Percentiles rank a stretch among this genome's conserved stretches.
Conservation (phyloP, 2,888 invertebrate species). For the Phrixothrix hirtus region DNA sequence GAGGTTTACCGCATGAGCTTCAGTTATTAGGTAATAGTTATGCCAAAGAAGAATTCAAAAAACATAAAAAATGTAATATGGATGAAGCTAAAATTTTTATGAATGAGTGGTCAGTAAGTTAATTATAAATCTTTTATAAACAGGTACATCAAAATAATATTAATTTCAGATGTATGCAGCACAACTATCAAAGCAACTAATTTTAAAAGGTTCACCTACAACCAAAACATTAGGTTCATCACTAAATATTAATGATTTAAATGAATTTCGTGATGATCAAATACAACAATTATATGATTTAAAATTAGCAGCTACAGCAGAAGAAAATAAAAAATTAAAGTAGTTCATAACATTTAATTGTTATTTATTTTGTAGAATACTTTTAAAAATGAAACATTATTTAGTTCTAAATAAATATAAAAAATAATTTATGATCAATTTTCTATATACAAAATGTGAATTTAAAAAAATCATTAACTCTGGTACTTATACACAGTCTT, state of each 20-base stretch:
- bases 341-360: too few species aligned
- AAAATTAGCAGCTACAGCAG: conserved; percentile 66
- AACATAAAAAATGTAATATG: conserved; percentile 75
- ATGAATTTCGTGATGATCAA: conserved; percentile 80
- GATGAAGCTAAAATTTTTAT: conserved; percentile 77
- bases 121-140: neutral
- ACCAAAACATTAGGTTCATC: conserved; percentile 66
- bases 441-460: neutral
- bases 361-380: neutral
- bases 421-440: neutral
- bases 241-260: conserved; percentile 65
- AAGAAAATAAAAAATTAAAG: neutral
- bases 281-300: conserved; percentile 83
- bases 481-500: neutral
- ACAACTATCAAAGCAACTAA: conserved; percentile 72
- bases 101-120: conserved; percentile 84
- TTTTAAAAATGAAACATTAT: neutral
- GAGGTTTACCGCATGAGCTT: conserved; percentile 62
- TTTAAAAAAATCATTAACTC: neutral
- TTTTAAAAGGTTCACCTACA: conserved; percentile 57
- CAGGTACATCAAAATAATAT: neutral
- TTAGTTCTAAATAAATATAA: neutral
- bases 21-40: conserved; percentile 63
- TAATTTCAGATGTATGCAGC: conserved; percentile 74
- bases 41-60: conserved; percentile 73